These are phyloP conservation scores for Dromiciops gliroides DNA, from an alignment of 2,113 vertebrate genomes.

Conservation along the genomic window DNA sequence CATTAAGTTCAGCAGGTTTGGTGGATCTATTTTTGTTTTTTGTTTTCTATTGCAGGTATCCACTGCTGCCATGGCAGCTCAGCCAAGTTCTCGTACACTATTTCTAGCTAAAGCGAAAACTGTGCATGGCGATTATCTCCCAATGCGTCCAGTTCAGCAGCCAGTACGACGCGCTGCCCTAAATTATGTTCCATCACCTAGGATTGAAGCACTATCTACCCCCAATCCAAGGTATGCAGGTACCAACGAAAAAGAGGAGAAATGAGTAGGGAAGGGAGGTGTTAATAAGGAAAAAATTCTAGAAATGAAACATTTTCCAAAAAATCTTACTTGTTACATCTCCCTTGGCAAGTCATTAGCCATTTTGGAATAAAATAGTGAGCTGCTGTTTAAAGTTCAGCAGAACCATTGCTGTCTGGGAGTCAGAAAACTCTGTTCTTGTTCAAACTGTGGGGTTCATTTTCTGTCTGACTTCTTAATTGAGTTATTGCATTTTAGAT, in stretches of 20 bases:
- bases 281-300: not conserved
- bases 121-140: constrained; percentile 39
- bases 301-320: not conserved
- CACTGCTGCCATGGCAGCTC: constrained; percentile 32
- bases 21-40: not conserved
- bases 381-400: not conserved
- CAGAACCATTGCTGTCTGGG: not conserved
- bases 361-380: constrained; percentile 1
- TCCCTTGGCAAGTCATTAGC: not conserved
- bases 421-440: constrained; percentile 30
- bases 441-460: not conserved
- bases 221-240: constrained; percentile 74
- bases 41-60: constrained; percentile 63
- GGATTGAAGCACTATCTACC: constrained; percentile 74
- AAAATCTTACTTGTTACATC: constrained; percentile 20
- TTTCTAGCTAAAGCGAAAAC: constrained; percentile 72
- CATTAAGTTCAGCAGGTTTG: not conserved
- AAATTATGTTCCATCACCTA: constrained; percentile 55
- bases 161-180: constrained; percentile 71
- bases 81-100: constrained; percentile 54
- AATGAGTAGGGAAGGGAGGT: not conserved
- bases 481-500: not conserved
- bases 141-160: constrained; percentile 58
- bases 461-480: constrained; percentile 12
- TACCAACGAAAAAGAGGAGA: not conserved